Base-by-base conservation (phyloP, 2,888 invertebrate species). In the Xestia c-nigrum region DNA sequence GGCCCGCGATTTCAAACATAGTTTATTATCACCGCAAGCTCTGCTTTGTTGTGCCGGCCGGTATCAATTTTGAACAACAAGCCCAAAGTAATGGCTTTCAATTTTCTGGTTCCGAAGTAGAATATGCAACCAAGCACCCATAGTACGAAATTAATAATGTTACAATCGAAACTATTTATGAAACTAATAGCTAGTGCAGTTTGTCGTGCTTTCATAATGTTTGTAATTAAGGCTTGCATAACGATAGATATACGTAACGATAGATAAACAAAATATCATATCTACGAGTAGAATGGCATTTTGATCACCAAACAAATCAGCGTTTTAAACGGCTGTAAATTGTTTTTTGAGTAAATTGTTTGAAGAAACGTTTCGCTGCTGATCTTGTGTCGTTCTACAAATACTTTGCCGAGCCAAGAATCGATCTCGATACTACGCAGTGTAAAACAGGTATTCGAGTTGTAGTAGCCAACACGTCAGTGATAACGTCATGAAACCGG, bases 221-320 rank as follows among this genome's bases (percentile, higher is more conserved):
- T 50, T 74, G 47, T 40, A 47, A 38, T 46, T 72, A 19, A 46
- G 21, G 12, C n/a, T 76, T 77, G 47, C n/a, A 14, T 57, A 50
- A 43, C 57, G 71, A 21, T 16, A 31, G 12, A 71, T 50, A 57
- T 57, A 3, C 31, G 31, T 47, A 61, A 47, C n/a, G 21, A 40
- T 55, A n/a, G n/a, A n/a, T n/a, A n/a, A n/a, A n/a, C n/a, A n/a
- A n/a, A n/a, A n/a, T 47, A 70, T 55, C 70, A 61, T 73, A 52
- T 59, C 21, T 57, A n/a, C n/a, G n/a, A n/a, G n/a, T n/a, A 64
- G 12, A 70, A 43, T 61, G 43, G 31, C 47, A 50, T 57, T 77
- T 65, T 50, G 43, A 72, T 57, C n/a, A 65, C 5, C 14, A 57
- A 77, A 64, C 47, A 57, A 61, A 71, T 75, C 65, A 57, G 55